Evolutionary conservation across 2,797 vertebrate species (phyloP).

Genomic region (Phaenicophaeus curvirostris): DNA sequence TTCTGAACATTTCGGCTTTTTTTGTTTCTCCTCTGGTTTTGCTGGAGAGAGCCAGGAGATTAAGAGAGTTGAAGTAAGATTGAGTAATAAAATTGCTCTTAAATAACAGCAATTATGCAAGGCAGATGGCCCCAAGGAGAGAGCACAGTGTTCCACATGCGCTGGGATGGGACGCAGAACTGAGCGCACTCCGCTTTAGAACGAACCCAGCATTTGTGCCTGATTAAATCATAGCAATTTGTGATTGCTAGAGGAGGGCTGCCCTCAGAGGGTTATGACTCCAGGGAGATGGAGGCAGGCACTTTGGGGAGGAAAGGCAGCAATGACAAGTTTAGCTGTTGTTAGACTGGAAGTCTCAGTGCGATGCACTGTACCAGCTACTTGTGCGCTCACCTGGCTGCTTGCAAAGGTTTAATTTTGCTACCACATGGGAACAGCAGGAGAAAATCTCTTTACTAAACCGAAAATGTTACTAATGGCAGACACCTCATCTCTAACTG

Average conservation of each 20-base stretch:
- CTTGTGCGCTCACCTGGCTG: rapidly evolving
- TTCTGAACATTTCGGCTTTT: background rate
- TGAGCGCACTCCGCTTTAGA: background rate
- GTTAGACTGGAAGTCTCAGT: rapidly evolving
- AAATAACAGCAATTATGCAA: conserved; percentile 16
- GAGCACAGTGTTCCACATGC: background rate
- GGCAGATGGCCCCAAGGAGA: background rate
- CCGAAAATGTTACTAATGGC: background rate
- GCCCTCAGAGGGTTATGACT: background rate
- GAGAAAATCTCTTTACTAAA: background rate
- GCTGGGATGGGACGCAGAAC: background rate
- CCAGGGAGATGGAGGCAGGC: background rate
- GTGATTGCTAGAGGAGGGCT: background rate
- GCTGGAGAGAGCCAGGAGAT: conserved; percentile 26
- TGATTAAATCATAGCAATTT: background rate
- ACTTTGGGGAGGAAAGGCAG: background rate
- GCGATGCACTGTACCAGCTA: background rate
- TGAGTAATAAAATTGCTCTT: conserved; percentile 8
- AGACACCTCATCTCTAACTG: background rate
- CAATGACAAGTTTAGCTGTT: rapidly evolving
- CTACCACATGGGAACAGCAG: background rate
- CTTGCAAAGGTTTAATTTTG: background rate
- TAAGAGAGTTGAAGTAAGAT: background rate
- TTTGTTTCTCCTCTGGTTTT: background rate
- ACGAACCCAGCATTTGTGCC: background rate